Evolutionary conservation across 2,113 vertebrate species (phyloP).

Genomic region (Rhinichthys klamathensis): DNA sequence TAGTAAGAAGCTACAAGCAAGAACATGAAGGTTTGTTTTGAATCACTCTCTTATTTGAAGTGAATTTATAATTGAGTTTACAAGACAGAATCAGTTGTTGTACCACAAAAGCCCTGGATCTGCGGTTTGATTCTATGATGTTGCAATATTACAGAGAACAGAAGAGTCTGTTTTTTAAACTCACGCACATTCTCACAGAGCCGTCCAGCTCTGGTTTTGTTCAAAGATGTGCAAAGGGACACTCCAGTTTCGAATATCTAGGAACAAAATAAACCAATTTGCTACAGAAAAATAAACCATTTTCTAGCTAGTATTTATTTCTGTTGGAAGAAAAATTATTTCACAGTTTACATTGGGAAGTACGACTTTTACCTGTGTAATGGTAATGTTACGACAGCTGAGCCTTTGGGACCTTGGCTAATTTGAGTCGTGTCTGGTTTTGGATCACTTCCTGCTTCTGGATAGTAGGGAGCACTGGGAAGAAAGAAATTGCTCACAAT

Average conservation of each 20-base stretch:
- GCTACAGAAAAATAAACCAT: constrained; percentile 71
- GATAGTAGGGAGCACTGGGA: background rate
- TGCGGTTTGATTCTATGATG: constrained; percentile 60
- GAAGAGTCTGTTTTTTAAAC: constrained; percentile 58
- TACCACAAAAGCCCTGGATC: constrained; percentile 51
- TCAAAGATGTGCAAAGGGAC: constrained; percentile 36
- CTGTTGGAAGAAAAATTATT: constrained; percentile 66
- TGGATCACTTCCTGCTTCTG: constrained; percentile 6
- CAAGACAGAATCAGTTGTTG: constrained; percentile 29
- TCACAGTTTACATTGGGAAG: constrained; percentile 64
- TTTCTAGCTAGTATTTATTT: constrained; percentile 71
- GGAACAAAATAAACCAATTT: constrained; percentile 70
- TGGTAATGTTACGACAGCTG: constrained; percentile 52
- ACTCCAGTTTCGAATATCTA: constrained; percentile 61
- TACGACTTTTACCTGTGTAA: constrained; percentile 64
- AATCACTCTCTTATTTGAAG: background rate
- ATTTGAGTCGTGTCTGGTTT: background rate
- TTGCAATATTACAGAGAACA: constrained; percentile 65
- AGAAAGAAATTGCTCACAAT: background rate
- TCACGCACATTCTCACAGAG: constrained; percentile 42
- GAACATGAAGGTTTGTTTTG: constrained; percentile 36
- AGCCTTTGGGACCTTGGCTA: constrained; percentile 3
- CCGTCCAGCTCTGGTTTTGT: constrained; percentile 39
- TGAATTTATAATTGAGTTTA: background rate
- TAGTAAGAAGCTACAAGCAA: background rate